These are phyloP conservation scores for Leuciscus idus DNA, from an alignment of 2,113 vertebrate genomes.

Conservation along the genomic window DNA sequence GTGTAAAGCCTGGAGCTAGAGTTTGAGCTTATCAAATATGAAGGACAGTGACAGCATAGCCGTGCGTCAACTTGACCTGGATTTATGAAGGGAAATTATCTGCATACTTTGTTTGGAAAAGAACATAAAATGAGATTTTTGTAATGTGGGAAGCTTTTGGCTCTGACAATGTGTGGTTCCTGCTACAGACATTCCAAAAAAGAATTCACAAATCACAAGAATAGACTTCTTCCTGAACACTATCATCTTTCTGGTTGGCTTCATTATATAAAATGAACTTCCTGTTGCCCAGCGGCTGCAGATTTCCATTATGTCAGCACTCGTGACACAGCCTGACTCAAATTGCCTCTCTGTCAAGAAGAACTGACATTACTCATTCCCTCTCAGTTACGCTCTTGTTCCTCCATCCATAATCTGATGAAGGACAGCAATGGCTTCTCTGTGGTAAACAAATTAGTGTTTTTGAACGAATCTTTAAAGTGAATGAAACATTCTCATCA, in stretches of 20 bases:
- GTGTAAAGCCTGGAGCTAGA: conserved; percentile 14
- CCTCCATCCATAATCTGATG: conserved; percentile 15
- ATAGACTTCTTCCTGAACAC: not conserved
- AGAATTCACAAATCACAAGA: not conserved
- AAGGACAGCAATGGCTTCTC: not conserved
- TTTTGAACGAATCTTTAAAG: not conserved
- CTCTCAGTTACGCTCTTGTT: conserved; percentile 21
- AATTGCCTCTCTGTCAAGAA: not conserved
- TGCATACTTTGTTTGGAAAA: not conserved
- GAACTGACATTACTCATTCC: not conserved
- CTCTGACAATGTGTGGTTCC: not conserved
- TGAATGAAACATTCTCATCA: not conserved
- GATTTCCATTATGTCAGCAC: conserved; percentile 37
- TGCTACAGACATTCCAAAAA: not conserved
- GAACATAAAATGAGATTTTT: not conserved
- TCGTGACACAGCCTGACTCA: conserved; percentile 27
- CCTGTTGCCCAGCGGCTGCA: conserved; percentile 20
- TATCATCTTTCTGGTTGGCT: not conserved
- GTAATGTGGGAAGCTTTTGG: not conserved
- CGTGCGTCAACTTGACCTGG: not conserved
- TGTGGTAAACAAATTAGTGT: not conserved
- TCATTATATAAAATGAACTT: conserved; percentile 33
- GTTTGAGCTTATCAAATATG: conserved; percentile 27
- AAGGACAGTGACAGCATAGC: conserved; percentile 21
- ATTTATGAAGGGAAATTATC: not conserved